Percentiles rank a stretch among this genome's conserved stretches.
Conservation (phyloP, 2,113 vertebrate species). For the Burhinus bistriatus region DNA sequence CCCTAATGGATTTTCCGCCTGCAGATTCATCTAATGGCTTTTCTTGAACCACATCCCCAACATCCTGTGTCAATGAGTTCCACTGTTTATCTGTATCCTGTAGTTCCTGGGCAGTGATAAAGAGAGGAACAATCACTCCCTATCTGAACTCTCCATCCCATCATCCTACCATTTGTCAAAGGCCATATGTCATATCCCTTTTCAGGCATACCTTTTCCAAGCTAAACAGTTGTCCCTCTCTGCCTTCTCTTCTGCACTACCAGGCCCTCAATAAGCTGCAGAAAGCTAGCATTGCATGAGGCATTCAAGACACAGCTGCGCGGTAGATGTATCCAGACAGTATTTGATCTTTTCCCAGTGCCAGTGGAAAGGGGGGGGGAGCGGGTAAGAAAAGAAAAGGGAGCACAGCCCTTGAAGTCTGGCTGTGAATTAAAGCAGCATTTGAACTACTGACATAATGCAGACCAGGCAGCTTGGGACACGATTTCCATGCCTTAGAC, state of each 20-base stretch:
- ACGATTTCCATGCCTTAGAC: background rate
- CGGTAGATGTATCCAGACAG: background rate
- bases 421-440: background rate
- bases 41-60: constrained; percentile 13
- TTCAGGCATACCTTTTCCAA: background rate
- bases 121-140: background rate
- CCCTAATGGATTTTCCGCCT: background rate
- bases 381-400: background rate
- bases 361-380: background rate
- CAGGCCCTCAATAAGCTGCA: background rate
- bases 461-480: background rate
- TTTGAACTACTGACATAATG: background rate
- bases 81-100: constrained; percentile 31
- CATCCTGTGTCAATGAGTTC: constrained; percentile 14
- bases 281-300: background rate
- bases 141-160: background rate
- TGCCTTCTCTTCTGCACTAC: background rate
- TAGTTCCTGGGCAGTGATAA: constrained; percentile 1
- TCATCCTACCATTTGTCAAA: background rate
- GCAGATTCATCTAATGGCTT: constrained; percentile 8
- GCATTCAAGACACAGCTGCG: background rate
- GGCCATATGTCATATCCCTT: background rate
- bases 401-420: background rate
- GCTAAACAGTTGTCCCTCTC: background rate
- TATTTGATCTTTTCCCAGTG: background rate